Conservation (phyloP, 1,140 invertebrate species). For the Philopotamus ludificatus region DNA sequence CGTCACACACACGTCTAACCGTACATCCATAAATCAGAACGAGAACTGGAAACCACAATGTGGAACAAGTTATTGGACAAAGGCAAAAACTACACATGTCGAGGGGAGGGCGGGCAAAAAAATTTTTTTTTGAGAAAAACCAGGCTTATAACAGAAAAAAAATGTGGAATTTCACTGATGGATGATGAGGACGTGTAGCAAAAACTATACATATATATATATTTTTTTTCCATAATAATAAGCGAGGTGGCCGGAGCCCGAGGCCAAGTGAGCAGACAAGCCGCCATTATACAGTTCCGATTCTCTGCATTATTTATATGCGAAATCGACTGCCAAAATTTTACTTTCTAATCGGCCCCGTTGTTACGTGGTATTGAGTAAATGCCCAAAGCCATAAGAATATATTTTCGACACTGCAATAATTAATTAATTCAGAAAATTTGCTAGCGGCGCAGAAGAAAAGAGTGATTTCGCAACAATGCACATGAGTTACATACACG, state of each 20-base stretch:
- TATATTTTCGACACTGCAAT: too few species aligned
- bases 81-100: slow-evolving; percentile 5
- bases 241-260: not conserved
- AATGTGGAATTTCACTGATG: not conserved
- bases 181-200: not conserved
- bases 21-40: not conserved
- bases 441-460: too few species aligned
- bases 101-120: not conserved
- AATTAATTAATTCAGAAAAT: too few species aligned
- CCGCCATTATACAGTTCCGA: slow-evolving; percentile 8
- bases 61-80: slow-evolving; percentile 22
- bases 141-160: slow-evolving; percentile 13
- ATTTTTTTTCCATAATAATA: not conserved
- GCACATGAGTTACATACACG: too few species aligned
- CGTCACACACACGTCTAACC: not conserved
- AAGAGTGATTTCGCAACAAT: too few species aligned
- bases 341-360: slow-evolving; percentile 13
- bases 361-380: slow-evolving; percentile 17
- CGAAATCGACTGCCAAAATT: slow-evolving; percentile 16
- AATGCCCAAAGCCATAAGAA: too few species aligned
- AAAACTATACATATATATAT: not conserved
- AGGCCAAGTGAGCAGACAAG: slow-evolving; percentile 6
- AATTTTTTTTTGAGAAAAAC: slow-evolving; percentile 11
- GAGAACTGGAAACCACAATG: not conserved
- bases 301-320: slow-evolving; percentile 25